Conservation (phyloP, 2,797 vertebrate genomes). For the Nothura maculosa region DNA sequence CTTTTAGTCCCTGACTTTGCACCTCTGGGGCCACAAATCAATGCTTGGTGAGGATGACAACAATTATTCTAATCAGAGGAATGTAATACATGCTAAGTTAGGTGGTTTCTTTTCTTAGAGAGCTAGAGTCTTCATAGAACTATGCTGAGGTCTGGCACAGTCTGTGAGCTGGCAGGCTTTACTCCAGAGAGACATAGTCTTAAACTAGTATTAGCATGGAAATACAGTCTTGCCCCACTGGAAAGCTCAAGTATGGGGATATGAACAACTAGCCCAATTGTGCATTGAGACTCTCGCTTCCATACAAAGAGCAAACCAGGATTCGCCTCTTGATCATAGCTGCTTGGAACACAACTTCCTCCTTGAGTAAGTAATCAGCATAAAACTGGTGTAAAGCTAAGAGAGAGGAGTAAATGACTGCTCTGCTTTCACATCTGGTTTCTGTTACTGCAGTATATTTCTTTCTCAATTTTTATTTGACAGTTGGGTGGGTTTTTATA, state of each 20-base stretch:
- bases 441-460: background rate
- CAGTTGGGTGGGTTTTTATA: background rate
- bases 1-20: conserved; percentile 22
- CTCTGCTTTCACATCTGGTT: background rate
- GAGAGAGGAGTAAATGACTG: background rate
- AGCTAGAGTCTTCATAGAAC: background rate
- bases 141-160: background rate
- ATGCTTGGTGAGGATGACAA: background rate
- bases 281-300: background rate
- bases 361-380: background rate
- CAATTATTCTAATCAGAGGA: conserved; percentile 19
- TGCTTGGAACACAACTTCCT: background rate
- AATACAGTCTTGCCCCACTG: background rate
- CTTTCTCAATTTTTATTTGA: background rate
- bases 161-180: background rate
- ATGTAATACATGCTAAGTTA: background rate
- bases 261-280: background rate
- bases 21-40: conserved; percentile 8
- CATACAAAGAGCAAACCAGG: background rate
- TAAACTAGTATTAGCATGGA: background rate
- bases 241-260: background rate
- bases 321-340: background rate
- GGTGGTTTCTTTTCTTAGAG: background rate
- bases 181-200: background rate
- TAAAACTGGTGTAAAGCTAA: background rate